These are phyloP conservation scores for Pseudobourletiella spinata DNA, from an alignment of 1,140 invertebrate genomes.

Conservation along the genomic window DNA sequence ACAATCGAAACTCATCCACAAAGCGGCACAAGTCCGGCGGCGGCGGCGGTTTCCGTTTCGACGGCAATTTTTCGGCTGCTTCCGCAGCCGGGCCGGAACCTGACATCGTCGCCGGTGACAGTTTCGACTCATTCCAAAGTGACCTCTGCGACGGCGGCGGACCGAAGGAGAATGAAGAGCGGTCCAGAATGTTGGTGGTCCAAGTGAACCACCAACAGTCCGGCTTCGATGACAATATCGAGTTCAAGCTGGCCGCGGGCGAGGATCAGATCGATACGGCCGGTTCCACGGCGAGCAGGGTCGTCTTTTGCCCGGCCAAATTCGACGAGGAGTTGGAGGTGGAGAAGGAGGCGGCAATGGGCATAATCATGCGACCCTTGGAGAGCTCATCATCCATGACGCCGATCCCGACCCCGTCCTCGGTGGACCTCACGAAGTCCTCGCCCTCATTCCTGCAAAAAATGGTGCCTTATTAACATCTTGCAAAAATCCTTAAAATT, in stretches of 20 bases:
- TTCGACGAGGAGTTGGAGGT: conserved; percentile 18
- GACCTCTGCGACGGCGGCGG: background rate
- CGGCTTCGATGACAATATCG: conserved; percentile 5
- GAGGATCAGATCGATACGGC: background rate
- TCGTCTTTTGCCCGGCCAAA: conserved; percentile 26
- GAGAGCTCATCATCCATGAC: background rate
- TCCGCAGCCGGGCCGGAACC: background rate
- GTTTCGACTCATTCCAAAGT: background rate
- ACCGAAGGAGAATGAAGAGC: background rate
- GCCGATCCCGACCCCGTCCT: background rate
- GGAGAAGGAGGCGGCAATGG: too few species aligned
- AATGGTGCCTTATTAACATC: too few species aligned
- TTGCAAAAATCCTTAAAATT: too few species aligned
- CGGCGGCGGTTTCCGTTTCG: conserved; percentile 16
- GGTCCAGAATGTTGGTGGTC: conserved; percentile 23
- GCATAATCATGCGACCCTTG: too few species aligned
- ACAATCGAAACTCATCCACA: background rate
- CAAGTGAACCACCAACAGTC: background rate
- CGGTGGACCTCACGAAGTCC: too few species aligned
- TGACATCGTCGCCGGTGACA: background rate
- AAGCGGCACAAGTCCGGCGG: background rate
- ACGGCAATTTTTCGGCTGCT: conserved; percentile 13
- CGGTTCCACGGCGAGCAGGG: background rate
- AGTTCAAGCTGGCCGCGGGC: conserved; percentile 6
- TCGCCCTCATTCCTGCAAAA: too few species aligned